Evolutionary conservation across 2,888 invertebrate genomes (phyloP), one percentile per base, ranked within the genome.

Genomic region (Stegophylla sp.): DNA sequence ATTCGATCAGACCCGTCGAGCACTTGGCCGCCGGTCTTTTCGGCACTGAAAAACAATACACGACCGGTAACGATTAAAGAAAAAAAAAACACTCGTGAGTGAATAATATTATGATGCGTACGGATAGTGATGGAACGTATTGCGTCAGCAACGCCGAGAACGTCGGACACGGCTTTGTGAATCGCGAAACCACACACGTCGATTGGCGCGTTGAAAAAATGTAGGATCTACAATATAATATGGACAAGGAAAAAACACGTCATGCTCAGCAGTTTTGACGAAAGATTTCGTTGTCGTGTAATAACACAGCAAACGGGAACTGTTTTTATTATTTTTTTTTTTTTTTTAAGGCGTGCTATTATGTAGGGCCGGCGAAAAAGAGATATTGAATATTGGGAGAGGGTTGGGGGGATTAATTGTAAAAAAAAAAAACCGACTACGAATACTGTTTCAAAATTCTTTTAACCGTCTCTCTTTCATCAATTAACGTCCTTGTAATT

Each of bases 151-250:
- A 12, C 17, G 1, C 45, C n/a, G 9, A 69, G 34, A 4, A 26
- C 48, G 13, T 71, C 41, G 12, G 69, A 61, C 13, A 79, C n/a
- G 4, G 61, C 12, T n/a, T 23, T 45, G 17, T 69, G 77, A 1
- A 79, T 15, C 17, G n/a, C 15, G n/a, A 23, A 3, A 15, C 61
- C 77, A 7, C 59, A 28, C 3, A 79, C 45, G 34, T 79, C 77
- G 12, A 34, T 67, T 13, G 77, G 69, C 7, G 77, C 69, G 61
- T 79, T 79, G 20, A 69, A 79, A 23, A 79, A 79, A 61, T 79
- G 69, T 20, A 79, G 34, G 17, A 71, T 71, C 69, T 79, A 66
- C 41, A n/a, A n/a, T n/a, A n/a, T n/a, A n/a, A n/a, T n/a, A n/a
- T 13, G 28, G 1, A 0, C 4, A n/a, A 17, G 15, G 1, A n/a